These are phyloP conservation scores for Troilus luridus DNA, from an alignment of 2,888 invertebrate genomes.

Conservation along the genomic window DNA sequence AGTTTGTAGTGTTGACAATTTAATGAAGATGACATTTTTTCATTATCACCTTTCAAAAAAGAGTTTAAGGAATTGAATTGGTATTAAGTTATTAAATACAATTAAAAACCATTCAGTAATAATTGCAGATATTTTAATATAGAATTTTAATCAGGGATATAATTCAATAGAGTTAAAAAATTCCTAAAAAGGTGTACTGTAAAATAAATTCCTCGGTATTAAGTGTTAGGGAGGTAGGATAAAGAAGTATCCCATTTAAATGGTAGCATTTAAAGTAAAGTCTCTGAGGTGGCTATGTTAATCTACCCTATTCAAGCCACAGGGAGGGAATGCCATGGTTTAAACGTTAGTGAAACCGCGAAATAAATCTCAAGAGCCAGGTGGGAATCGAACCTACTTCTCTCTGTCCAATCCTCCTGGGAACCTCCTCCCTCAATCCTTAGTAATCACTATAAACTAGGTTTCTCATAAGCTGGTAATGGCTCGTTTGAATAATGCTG, in stretches of 20 bases:
- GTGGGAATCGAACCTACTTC: neutral
- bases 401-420: neutral
- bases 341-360: neutral
- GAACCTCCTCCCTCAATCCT: neutral
- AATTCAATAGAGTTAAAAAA: too few species aligned
- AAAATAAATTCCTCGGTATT: neutral
- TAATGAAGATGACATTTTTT: too few species aligned
- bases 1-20: too few species aligned
- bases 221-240: neutral
- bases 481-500: neutral
- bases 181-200: neutral
- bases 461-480: neutral
- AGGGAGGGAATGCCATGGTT: neutral
- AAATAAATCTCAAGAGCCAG: neutral
- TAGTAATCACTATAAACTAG: neutral
- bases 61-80: too few species aligned
- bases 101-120: too few species aligned
- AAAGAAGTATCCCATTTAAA: neutral
- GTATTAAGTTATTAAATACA: too few species aligned
- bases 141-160: too few species aligned
- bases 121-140: too few species aligned
- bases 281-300: conserved; percentile 1
- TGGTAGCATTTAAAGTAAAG: neutral
- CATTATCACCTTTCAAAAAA: too few species aligned
- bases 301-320: neutral